Evolutionary conservation across 2,888 invertebrate genomes (phyloP), one percentile per base, ranked within the genome.

Genomic region (Synergus umbraculus): DNA sequence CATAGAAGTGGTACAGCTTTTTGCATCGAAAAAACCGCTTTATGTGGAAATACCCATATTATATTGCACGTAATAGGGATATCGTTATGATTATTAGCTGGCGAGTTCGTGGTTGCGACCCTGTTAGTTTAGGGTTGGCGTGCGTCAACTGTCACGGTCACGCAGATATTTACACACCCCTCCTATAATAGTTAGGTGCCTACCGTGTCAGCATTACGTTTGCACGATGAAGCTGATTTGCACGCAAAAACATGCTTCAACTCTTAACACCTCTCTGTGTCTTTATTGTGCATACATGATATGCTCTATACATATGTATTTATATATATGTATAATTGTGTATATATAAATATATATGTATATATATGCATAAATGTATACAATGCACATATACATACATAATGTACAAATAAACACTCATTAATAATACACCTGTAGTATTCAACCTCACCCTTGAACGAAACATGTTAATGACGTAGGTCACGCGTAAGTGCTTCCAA

Each of bases 241-340:
- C 73, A 73, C 41, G 54, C 73, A 73, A 73, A 73, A 73, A 73
- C 73, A 73, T 73, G 73, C 73, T 54, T 73, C 10, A 54, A 73
- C 29, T n/a, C 73, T 73, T 54, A 73, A 73, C 54, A 73, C 37
- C 37, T 54, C 37, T 13, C 13, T 69, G 46, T 69, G 46, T 69
- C 54, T 73, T 9, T 73, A 49, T 54, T 73, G 37, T 54, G 9
- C 54, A 22, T 29, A 12, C 22, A 22, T 4, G 22, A 60, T 29
- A 60, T 4, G 12, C 60, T 12, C 1, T 29, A 29, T 2, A 29
- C 29, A 29, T 29, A 29, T 2, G 2, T 29, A 29, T 29, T 0
- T 29, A 29, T 29, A 29, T 29, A 3, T 29, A 3, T 29, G 3
- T 29, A 29, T 29, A 29, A 22, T 2, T 54, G 8, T 54, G n/a